phyloP scores from a whole-genome alignment of 2,888 invertebrate genomes.

The Nomada flava region DNA sequence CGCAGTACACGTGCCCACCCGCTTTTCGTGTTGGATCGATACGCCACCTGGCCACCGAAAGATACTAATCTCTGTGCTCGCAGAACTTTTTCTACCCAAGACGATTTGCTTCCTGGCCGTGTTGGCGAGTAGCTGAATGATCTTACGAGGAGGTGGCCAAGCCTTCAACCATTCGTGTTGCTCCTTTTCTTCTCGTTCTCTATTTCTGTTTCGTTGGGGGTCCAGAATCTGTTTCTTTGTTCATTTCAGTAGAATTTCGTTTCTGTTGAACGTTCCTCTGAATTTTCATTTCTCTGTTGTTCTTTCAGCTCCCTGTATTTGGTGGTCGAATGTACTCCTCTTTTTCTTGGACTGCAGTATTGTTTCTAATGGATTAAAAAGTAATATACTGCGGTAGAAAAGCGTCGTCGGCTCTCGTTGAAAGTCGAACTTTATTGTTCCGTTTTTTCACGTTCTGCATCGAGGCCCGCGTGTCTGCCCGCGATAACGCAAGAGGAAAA shows the following conservation, averaged over 20 bases:
- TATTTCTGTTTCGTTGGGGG: too few relatives aligned
- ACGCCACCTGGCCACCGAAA: constrained; percentile 49
- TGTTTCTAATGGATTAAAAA: too few relatives aligned
- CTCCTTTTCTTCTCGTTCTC: too few relatives aligned
- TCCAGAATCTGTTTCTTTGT: too few relatives aligned
- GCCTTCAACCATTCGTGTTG: background rate
- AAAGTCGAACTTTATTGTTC: constrained; percentile 31
- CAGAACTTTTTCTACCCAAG: constrained; percentile 54
- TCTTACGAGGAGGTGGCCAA: constrained; percentile 56
- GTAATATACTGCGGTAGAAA: background rate
- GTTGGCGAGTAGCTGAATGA: constrained; percentile 47
- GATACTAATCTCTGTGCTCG: constrained; percentile 67
- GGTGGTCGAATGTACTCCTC: too few relatives aligned
- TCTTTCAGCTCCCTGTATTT: too few relatives aligned
- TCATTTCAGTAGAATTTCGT: too few relatives aligned
- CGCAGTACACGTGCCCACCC: constrained; percentile 27
- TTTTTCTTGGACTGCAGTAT: too few relatives aligned
- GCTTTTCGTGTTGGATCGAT: constrained; percentile 57
- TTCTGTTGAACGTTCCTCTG: too few relatives aligned
- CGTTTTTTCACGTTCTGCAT: background rate
- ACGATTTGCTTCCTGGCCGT: background rate
- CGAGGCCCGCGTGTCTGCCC: constrained; percentile 24
- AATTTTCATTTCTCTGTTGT: too few relatives aligned
- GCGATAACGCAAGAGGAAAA: constrained; percentile 33
- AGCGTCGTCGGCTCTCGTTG: constrained; percentile 23